These are phyloP conservation scores for Aproaerema taeniolella DNA, from an alignment of 2,888 invertebrate species.

Conservation along the genomic window DNA sequence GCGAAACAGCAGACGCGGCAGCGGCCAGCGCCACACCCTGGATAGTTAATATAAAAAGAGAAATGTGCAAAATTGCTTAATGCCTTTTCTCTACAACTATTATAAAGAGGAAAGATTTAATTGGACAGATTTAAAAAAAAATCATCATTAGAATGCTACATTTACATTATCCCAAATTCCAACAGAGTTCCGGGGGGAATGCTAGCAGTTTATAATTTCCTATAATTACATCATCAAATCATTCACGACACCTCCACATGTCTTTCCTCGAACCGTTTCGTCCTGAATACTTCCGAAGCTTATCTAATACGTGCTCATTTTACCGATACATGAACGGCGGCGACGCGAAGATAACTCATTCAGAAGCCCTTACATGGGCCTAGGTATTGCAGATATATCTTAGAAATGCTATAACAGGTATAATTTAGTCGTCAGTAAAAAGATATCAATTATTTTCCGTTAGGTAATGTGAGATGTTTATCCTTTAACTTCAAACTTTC, in stretches of 20 bases:
- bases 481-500: too few relatives aligned
- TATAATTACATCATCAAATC: conserved; percentile 9
- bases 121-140: too few relatives aligned
- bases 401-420: conserved; percentile 50
- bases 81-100: too few relatives aligned
- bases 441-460: conserved; percentile 2
- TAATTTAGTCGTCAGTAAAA: conserved; percentile 29
- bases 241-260: not conserved
- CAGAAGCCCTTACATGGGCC: conserved; percentile 46
- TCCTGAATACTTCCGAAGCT: conserved; percentile 9
- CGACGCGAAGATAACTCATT: conserved; percentile 45
- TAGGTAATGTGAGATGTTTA: too few relatives aligned
- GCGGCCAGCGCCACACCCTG: too few relatives aligned
- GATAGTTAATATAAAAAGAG: too few relatives aligned
- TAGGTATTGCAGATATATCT: conserved; percentile 32
- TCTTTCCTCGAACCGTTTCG: conserved; percentile 1
- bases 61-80: too few relatives aligned
- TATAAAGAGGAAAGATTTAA: too few relatives aligned
- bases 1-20: too few relatives aligned
- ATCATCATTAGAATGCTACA: too few relatives aligned
- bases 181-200: too few relatives aligned
- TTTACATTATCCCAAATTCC: too few relatives aligned
- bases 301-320: conserved; percentile 13
- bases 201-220: conserved; percentile 2
- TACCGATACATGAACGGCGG: conserved; percentile 7